phyloP scores from a whole-genome alignment of 2,113 vertebrate species.

The Oreamnos americanus region DNA sequence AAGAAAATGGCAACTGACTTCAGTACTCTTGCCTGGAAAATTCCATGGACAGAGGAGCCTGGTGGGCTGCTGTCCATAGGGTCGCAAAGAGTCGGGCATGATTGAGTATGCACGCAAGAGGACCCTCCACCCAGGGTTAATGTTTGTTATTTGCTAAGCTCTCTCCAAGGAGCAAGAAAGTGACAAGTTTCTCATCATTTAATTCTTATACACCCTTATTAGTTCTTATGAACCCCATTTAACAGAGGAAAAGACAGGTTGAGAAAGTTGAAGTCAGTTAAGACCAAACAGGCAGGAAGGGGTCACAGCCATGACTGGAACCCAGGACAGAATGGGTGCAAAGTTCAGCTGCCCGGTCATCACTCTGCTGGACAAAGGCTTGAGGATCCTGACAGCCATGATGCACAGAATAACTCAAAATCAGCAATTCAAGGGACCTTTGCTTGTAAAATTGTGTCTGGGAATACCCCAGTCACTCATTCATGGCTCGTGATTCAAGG shows the following conservation, averaged over 20 bases:
- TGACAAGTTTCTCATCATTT: background rate
- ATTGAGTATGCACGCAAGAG: background rate
- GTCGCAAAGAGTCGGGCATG: background rate
- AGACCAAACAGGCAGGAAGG: background rate
- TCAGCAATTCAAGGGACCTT: background rate
- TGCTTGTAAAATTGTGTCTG: background rate
- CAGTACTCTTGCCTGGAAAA: background rate
- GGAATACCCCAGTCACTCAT: background rate
- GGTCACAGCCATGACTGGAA: background rate
- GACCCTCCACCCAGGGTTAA: too few species aligned
- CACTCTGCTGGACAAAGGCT: rapidly evolving
- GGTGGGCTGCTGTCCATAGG: background rate
- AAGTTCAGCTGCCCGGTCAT: background rate
- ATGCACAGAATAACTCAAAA: background rate
- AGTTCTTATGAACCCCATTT: background rate
- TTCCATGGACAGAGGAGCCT: background rate
- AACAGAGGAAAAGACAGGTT: background rate
- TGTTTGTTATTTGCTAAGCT: background rate
- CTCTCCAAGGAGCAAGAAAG: background rate
- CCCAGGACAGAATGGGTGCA: background rate
- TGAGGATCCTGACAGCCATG: background rate
- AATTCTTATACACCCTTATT: background rate
- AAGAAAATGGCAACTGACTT: background rate
- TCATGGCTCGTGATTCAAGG: background rate
- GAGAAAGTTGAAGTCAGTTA: background rate